phyloP scores from a whole-genome alignment of 2,113 vertebrate species.

The Antigone vipio region DNA sequence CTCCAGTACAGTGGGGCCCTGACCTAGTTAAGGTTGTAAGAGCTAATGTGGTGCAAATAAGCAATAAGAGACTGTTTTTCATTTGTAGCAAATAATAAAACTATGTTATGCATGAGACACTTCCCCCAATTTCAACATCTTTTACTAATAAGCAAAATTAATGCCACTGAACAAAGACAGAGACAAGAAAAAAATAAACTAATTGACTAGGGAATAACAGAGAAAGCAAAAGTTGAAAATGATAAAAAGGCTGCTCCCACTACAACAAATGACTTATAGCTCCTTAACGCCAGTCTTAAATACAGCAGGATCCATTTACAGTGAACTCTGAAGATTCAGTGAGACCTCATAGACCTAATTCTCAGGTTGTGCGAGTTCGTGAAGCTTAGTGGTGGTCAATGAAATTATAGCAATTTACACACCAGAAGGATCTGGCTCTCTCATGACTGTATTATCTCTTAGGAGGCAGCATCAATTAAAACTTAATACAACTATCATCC shows the following conservation, averaged over 20 bases:
- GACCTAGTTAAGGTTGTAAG: neutral
- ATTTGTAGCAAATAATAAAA: neutral
- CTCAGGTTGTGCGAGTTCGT: neutral
- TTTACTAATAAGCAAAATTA: neutral
- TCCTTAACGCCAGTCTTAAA: neutral
- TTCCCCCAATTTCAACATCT: neutral
- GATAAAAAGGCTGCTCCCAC: neutral
- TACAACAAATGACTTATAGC: neutral
- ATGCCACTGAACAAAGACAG: neutral
- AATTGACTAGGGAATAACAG: neutral
- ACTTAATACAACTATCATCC: neutral
- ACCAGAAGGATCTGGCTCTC: neutral
- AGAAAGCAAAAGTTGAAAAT: neutral
- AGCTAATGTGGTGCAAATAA: neutral
- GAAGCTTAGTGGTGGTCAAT: neutral
- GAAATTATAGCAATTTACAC: neutral
- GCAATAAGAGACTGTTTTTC: neutral
- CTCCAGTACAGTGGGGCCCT: neutral
- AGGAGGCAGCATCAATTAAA: neutral
- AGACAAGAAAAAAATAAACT: neutral
- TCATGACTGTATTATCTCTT: neutral
- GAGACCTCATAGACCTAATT: neutral
- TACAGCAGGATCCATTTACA: neutral
- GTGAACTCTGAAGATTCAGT: neutral
- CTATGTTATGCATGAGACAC: neutral